Percentiles rank a stretch among this genome's conserved stretches.
Evolutionary conservation across 2,797 vertebrate species (phyloP).

Genomic region (Parauchenoglanis punctatus): DNA sequence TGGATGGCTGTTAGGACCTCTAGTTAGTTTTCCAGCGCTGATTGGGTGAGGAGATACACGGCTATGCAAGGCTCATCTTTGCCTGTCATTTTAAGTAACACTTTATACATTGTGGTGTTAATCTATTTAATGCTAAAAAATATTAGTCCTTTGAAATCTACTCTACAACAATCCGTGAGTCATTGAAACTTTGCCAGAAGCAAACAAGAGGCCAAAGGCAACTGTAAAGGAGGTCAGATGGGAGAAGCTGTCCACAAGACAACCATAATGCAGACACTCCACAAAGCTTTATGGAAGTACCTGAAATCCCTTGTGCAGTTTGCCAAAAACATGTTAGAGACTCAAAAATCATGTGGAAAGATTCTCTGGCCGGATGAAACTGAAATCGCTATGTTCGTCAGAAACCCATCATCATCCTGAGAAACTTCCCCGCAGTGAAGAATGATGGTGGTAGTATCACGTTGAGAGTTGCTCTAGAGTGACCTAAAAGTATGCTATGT

Average conservation of each 20-base stretch:
- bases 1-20: constrained; percentile 21
- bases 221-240: no score
- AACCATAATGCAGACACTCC: neutral
- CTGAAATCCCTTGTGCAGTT: neutral
- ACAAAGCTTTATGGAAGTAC: neutral
- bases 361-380: neutral
- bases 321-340: neutral
- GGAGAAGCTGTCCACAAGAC: neutral
- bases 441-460: neutral
- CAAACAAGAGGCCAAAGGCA: neutral
- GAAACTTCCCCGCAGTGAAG: neutral
- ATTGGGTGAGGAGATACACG: constrained; percentile 14
- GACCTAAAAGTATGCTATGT: neutral
- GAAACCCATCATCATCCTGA: neutral
- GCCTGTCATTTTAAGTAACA: constrained; percentile 1
- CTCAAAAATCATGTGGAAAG: neutral
- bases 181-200: neutral
- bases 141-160: neutral
- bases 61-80: constrained; percentile 1
- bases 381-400: neutral
- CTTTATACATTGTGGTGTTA: neutral
- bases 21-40: neutral
- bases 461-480: neutral
- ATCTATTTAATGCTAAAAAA: neutral
- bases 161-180: neutral